Percentiles rank a stretch among this genome's conserved stretches.
Conservation (phyloP, 2,113 vertebrate species). For the Paradoxurus hermaphroditus region DNA sequence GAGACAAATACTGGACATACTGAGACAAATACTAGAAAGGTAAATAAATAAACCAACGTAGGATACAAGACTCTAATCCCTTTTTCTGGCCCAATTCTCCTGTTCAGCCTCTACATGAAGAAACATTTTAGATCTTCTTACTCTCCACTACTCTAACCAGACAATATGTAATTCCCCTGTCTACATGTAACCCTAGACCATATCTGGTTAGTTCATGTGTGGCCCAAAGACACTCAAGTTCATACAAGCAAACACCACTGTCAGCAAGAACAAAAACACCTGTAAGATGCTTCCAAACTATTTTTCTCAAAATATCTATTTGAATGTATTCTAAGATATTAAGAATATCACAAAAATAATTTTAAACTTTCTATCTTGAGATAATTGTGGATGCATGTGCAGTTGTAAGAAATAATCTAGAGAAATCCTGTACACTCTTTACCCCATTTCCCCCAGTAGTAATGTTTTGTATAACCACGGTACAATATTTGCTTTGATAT, state of each 20-base stretch:
- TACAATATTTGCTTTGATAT: background rate
- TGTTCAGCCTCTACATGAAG: background rate
- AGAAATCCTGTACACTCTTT: background rate
- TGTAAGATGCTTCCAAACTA: background rate
- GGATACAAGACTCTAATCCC: background rate
- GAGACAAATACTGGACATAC: background rate
- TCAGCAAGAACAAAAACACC: background rate
- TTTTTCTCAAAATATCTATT: background rate
- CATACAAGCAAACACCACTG: background rate
- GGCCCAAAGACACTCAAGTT: background rate
- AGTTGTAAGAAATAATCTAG: background rate
- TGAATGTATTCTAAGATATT: background rate
- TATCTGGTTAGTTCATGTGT: background rate
- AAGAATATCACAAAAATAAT: background rate
- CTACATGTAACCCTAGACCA: background rate
- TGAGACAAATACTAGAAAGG: background rate
- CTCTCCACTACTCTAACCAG: background rate
- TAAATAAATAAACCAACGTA: background rate
- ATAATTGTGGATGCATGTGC: background rate
- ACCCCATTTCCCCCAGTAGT: background rate
- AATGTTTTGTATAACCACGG: background rate
- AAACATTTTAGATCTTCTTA: background rate
- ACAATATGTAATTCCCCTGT: background rate
- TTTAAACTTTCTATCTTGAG: background rate
- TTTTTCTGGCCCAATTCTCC: background rate